Base-by-base conservation (phyloP, 2,888 invertebrate species). In the Acronicta alni region DNA sequence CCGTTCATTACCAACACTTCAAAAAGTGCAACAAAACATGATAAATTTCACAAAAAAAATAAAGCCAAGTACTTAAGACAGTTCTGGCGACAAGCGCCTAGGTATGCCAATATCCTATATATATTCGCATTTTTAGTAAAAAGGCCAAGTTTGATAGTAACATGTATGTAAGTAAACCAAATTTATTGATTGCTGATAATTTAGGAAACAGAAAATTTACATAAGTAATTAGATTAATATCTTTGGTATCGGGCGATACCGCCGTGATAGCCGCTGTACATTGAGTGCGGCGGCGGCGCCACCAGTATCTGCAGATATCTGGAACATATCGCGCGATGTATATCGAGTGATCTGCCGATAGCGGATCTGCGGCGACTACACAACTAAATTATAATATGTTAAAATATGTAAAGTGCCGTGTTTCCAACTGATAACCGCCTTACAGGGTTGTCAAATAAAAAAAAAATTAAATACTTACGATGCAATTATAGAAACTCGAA, bases 1-100 rank as follows among this genome's bases (percentile, higher is more conserved):
- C 72, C 69, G 76, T 75, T 67, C 70, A 67, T 76, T 74, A 72
- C 61, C 57, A 55, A 45, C 57, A 57, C 56, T 67, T 63, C 51
- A 63, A 65, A 65, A 71, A 57, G 55, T 54, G 41, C 66, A 77
- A 69, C 51, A 72, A 66, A 72, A 73, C 53, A 18, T 23, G 10
- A 49, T 44, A 66, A 52, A 67, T 30, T 47, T 38, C 43, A 37
- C 9, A 49, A 37, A 38, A 55, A 52, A 52, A 52, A 26, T 37
- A 38, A 46, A 48, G 9, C 43, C 37, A 16, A 52, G 42, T 37
- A n/a, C 18, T 18, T 41, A 37, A 32, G 41, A 39, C n/a, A 49
- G n/a, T 9, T 23, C 12, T 17, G 47, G 38, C 26, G 35, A n/a
- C 52, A 38, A 20, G 30, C 10, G 12, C 3, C 12, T 30, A 30